phyloP scores from a whole-genome alignment of 2,888 invertebrate species.

The Melanchra persicariae region DNA sequence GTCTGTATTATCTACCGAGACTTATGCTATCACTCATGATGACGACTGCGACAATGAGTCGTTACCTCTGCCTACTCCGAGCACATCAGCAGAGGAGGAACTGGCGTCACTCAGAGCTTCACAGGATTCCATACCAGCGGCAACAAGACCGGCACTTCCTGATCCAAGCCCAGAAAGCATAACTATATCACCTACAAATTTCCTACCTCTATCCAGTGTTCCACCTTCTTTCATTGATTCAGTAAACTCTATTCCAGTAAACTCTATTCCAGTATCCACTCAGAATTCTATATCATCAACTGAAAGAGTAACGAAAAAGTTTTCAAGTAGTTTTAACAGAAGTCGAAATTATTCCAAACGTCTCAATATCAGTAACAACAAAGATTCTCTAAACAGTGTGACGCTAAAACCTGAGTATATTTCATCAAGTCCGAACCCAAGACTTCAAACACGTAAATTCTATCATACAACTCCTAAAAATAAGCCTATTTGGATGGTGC shows the following conservation, averaged over 20 bases:
- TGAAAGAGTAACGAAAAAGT: conserved; percentile 75
- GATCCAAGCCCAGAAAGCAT: conserved; percentile 70
- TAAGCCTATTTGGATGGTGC: conserved; percentile 86
- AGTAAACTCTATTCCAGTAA: conserved; percentile 66
- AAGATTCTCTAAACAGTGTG: conserved; percentile 85
- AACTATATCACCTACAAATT: conserved; percentile 73
- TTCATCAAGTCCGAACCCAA: conserved; percentile 72
- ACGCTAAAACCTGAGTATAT: conserved; percentile 75
- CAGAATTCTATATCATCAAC: conserved; percentile 78
- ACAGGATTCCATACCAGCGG: conserved; percentile 67
- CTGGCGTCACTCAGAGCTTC: conserved; percentile 74
- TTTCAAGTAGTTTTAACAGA: conserved; percentile 76
- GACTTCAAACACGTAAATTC: conserved; percentile 81
- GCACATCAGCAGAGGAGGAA: conserved; percentile 79
- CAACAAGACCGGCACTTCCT: conserved; percentile 64
- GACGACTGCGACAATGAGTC: conserved; percentile 87
- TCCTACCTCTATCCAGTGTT: conserved; percentile 72
- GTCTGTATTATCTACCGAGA: conserved; percentile 88
- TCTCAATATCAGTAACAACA: conserved; percentile 79
- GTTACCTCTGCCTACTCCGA: conserved; percentile 74
- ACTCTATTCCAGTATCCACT: conserved; percentile 73
- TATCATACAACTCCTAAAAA: conserved; percentile 83
- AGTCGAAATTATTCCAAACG: conserved; percentile 85
- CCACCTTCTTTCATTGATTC: conserved; percentile 71
- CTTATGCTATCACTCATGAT: conserved; percentile 84